Evolutionary conservation across 2,888 invertebrate species (phyloP), one percentile per base, ranked within the genome.

Genomic region (Zelleria hepariella): DNA sequence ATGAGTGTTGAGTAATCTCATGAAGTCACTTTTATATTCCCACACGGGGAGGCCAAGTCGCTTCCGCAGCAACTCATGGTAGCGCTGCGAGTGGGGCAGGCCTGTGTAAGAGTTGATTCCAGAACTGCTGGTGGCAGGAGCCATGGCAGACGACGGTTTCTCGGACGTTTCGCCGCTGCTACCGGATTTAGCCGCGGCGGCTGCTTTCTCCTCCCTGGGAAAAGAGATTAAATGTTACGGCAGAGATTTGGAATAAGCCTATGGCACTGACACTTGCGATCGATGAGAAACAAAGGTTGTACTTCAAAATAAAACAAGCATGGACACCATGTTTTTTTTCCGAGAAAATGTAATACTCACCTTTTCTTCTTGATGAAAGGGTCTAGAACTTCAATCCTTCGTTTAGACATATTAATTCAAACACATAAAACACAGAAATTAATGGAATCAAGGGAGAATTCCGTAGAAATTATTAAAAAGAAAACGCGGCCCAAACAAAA

Each of bases 21-120:
- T 96, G 80, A 99, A 99, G 82, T 98, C 98, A 1, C 94, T 93
- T 71, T 96, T 94, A 84, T 99, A 99, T 75, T 99, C 99, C 92
- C 99, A 99, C 0, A 99, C 99, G 0, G 99, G 99, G 62, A 99
- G 89, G 1, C 94, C 93, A 27, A 96, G 94, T 32, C 99, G 92
- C 68, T 98, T 98, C 59, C 95, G 93, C 62, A 95, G 94, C 57
- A 97, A 90, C 67, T 97, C 96, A 80, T 96, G 94, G 77, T 97
- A 99, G 64, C 95, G 93, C 55, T 94, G 93, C 0, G 98, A 96
- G 77, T 94, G 98, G 0, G 97, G 95, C 61, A 94, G 87, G 24
- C 94, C 80, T 66, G 93, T 96, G 70, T 94, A 95, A 0, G 94
- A 93, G 77, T 98, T 98, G 6, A 94, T 82, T 0, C 90, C 90